Evolutionary conservation across 1,140 invertebrate species (phyloP), one percentile per base, ranked within the genome.

Genomic region (Agrilus planipennis): DNA sequence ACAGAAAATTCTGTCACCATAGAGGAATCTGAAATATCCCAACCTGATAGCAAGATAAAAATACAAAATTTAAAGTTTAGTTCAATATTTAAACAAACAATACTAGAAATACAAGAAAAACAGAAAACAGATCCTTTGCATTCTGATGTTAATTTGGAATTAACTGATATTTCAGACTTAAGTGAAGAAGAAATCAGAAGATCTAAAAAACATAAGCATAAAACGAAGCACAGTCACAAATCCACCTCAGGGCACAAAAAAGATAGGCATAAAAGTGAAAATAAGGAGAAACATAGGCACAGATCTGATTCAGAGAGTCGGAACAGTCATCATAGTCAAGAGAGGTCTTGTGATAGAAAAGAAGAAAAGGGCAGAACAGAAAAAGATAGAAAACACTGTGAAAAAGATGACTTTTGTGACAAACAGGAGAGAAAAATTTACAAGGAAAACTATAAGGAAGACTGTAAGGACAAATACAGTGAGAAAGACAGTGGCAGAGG

Each of bases 241-340:
- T n/a, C n/a, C n/a, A n/a, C n/a, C n/a, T n/a, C n/a, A n/a, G n/a
- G 22, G 4, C 34, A 36, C 4, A 3, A 36, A 15, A 21, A 36
- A 7, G 31, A 40, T 12, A 28, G 30, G 39, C 17, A 25, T 31
- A 29, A 46, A 42, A 27, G 48, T 37, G 39, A 46, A 38, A 39
- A 65, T 60, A 66, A 45, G 65, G 64, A 50, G 12, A 53, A 34
- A 69, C 64, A 45, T 53, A 54, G 22, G 11, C 47, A 34, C 28
- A 27, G 10, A n/a, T 30, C 20, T 29, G 19, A 41, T 12, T 30
- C 25, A 11, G 30, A 45, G 11, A 43, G 41, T 41, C 16, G 52
- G 53, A 39, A 62, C 58, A 27, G n/a, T 7, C 23, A 27, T 27
- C 7, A 27, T 7, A n/a, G n/a, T n/a, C n/a, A n/a, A n/a, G n/a